These are phyloP conservation scores for Mycteria americana DNA, from an alignment of 2,797 vertebrate genomes.

Conservation along the genomic window DNA sequence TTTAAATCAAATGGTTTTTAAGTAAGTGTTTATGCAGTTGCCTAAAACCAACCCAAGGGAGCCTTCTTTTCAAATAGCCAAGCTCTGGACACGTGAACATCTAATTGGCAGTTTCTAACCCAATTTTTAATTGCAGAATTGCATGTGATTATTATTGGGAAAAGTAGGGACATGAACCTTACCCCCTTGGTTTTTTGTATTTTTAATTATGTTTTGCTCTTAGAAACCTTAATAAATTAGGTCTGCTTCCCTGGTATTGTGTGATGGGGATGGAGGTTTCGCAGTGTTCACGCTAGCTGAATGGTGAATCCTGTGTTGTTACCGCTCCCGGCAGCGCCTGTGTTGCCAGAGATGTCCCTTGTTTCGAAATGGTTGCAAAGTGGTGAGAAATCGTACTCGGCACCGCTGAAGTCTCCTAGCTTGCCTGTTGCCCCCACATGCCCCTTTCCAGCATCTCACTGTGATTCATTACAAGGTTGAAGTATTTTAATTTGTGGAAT, in stretches of 20 bases:
- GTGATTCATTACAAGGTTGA: not conserved
- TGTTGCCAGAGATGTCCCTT: accelerated
- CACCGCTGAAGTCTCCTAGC: accelerated
- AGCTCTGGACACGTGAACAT: not conserved
- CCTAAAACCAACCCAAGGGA: not conserved
- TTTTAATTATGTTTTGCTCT: not conserved
- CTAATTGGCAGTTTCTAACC: not conserved
- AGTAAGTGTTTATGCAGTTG: not conserved
- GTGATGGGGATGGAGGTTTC: not conserved
- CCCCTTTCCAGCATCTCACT: not conserved
- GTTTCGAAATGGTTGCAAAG: not conserved
- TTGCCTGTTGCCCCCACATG: not conserved
- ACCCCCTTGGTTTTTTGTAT: accelerated
- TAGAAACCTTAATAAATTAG: not conserved
- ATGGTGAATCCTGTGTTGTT: not conserved
- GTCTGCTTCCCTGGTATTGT: not conserved
- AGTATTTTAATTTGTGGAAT: not conserved
- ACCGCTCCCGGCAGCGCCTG: accelerated
- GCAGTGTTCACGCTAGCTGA: accelerated
- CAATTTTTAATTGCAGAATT: not conserved
- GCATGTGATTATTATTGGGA: accelerated
- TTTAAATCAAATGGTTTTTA: not conserved
- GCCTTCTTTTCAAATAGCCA: not conserved
- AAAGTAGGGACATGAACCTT: not conserved
- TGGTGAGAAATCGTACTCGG: accelerated